These are phyloP conservation scores for Diabrotica virgifera DNA, from an alignment of 1,140 invertebrate species.

Conservation along the genomic window DNA sequence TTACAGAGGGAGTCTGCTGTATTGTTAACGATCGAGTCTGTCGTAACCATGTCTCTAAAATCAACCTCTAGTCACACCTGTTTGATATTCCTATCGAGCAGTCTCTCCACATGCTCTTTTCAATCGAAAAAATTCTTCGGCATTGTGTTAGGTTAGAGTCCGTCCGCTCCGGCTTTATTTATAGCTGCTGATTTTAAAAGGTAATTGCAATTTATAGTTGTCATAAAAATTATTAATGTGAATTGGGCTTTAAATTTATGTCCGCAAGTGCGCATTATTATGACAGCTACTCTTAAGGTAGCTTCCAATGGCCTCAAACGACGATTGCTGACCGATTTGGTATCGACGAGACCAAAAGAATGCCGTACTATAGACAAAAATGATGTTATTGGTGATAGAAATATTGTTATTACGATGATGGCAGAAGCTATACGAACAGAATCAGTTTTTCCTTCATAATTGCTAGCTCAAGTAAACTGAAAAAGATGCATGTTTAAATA, in stretches of 20 bases:
- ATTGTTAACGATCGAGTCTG: no score
- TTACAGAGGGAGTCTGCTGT: no score
- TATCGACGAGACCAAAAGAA: not conserved
- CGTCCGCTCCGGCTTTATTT: not conserved
- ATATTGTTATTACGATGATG: not conserved
- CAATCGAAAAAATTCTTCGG: conserved; percentile 2
- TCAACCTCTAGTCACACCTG: not conserved
- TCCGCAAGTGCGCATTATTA: not conserved
- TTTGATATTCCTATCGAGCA: not conserved
- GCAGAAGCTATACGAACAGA: no score
- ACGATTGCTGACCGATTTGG: not conserved
- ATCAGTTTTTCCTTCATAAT: no score
- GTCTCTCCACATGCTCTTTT: not conserved
- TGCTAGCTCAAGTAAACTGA: no score
- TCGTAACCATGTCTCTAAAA: not conserved
- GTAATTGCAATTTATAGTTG: conserved; percentile 2
- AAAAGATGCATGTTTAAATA: no score
- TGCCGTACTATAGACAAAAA: not conserved
- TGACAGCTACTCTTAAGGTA: conserved; percentile 2
- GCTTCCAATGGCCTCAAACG: not conserved
- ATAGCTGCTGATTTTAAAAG: conserved; percentile 1
- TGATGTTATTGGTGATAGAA: conserved; percentile 1
- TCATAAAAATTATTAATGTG: conserved; percentile 3
- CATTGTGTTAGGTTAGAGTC: not conserved
- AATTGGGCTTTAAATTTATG: not conserved